Evolutionary conservation across 1,140 invertebrate genomes (phyloP).

Genomic region (Drosophila hydei): DNA sequence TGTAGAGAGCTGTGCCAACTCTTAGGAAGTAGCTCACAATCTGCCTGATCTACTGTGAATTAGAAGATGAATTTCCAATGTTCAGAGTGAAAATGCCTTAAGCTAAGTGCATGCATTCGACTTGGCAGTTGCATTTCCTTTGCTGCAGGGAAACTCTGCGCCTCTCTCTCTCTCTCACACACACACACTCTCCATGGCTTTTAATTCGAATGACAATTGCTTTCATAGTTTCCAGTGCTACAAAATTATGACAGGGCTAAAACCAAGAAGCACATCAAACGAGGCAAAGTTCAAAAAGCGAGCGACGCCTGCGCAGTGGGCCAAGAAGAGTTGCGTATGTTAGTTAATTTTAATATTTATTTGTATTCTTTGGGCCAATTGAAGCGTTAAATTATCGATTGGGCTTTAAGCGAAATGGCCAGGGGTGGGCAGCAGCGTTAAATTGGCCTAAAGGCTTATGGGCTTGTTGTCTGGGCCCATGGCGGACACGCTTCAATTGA

Average conservation of each 20-base stretch:
- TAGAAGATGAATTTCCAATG: neutral
- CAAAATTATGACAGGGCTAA: constrained; percentile 68
- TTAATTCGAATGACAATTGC: constrained; percentile 74
- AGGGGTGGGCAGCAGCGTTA: constrained; percentile 63
- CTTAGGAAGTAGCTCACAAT: neutral
- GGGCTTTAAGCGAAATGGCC: constrained; percentile 54
- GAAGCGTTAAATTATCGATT: constrained; percentile 82
- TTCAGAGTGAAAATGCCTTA: constrained; percentile 5
- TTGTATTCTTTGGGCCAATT: constrained; percentile 58
- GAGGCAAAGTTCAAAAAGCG: constrained; percentile 26
- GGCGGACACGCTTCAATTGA: constrained; percentile 73
- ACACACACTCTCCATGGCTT: constrained; percentile 52
- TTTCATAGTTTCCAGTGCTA: constrained; percentile 55
- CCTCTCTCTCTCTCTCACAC: neutral
- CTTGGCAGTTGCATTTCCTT: neutral
- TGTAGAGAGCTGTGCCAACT: neutral
- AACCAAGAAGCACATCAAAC: constrained; percentile 32
- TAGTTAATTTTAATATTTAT: constrained; percentile 34
- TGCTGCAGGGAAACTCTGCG: neutral
- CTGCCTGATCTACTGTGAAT: neutral
- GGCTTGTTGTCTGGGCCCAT: constrained; percentile 15
- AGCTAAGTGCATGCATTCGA: constrained; percentile 16
- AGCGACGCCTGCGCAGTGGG: constrained; percentile 46
- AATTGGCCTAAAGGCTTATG: constrained; percentile 70
- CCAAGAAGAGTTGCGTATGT: constrained; percentile 37